These are phyloP conservation scores for Mixornis gularis DNA, from an alignment of 2,113 vertebrate genomes.

Conservation along the genomic window DNA sequence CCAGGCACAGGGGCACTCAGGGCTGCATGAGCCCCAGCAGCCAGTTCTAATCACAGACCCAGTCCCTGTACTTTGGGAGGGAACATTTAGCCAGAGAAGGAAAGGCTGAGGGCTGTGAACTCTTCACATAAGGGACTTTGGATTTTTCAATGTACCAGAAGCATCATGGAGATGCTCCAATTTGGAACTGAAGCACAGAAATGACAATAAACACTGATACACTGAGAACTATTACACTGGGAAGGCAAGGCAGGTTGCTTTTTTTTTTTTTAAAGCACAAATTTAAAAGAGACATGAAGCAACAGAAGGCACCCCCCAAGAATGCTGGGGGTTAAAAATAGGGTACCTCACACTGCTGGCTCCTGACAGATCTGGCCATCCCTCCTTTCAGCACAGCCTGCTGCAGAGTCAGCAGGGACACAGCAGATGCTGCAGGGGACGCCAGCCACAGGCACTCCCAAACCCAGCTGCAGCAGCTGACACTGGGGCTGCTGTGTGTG, in stretches of 20 bases:
- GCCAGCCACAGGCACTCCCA: not conserved
- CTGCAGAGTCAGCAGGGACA: not conserved
- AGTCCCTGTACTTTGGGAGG: not conserved
- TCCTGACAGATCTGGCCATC: not conserved
- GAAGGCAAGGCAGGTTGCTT: not conserved
- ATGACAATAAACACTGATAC: not conserved
- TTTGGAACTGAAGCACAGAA: not conserved
- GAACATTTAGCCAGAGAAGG: not conserved
- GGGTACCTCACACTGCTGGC: not conserved
- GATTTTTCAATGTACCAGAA: not conserved
- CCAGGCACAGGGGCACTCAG: not conserved
- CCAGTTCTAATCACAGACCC: not conserved
- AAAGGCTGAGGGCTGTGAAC: not conserved
- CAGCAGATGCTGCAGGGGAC: not conserved
- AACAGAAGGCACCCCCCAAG: not conserved
- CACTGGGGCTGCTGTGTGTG: not conserved
- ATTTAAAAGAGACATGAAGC: not conserved
- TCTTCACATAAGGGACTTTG: not conserved
- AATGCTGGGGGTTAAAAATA: not conserved
- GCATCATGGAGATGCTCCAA: not conserved
- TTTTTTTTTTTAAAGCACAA: not conserved
- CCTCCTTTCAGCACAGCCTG: not conserved
- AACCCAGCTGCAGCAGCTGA: not conserved
- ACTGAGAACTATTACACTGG: not conserved
- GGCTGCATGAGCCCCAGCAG: not conserved